Evolutionary conservation across 2,797 vertebrate species (phyloP).

Genomic region (Pantherophis vulpinus): DNA sequence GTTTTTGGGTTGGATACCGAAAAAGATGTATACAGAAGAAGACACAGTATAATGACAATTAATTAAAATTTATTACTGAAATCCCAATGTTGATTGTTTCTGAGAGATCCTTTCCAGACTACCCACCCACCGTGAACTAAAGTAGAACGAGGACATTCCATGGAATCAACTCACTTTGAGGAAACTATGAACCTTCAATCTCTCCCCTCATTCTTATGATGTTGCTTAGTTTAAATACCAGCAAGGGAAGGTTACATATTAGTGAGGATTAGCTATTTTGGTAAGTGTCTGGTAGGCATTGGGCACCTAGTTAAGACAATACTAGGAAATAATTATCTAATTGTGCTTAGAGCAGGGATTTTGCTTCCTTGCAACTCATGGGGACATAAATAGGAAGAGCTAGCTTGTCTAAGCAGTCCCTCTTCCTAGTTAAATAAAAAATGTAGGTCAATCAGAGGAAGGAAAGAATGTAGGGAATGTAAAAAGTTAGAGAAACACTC

Average conservation of each 20-base stretch:
- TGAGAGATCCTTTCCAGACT: not conserved
- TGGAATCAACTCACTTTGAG: not conserved
- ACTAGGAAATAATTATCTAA: not conserved
- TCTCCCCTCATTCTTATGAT: not conserved
- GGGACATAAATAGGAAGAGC: not conserved
- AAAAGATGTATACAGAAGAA: not conserved
- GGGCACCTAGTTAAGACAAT: not conserved
- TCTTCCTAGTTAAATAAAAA: not conserved
- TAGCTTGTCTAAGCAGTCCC: not conserved
- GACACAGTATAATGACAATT: not conserved
- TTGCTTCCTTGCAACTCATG: not conserved
- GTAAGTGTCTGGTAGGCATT: not conserved
- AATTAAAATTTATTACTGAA: not conserved
- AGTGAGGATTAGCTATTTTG: not conserved
- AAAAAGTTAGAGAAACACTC: not conserved
- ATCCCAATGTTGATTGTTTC: not conserved
- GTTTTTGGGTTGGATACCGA: not conserved
- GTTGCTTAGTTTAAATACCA: not conserved
- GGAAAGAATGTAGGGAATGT: not conserved
- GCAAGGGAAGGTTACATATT: not conserved
- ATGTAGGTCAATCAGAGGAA: not conserved
- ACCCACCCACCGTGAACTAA: not conserved
- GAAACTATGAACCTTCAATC: not conserved
- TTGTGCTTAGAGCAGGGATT: not conserved
- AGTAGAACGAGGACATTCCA: not conserved